Conservation (phyloP, 2,888 invertebrate genomes). For the Agrilus mali region DNA sequence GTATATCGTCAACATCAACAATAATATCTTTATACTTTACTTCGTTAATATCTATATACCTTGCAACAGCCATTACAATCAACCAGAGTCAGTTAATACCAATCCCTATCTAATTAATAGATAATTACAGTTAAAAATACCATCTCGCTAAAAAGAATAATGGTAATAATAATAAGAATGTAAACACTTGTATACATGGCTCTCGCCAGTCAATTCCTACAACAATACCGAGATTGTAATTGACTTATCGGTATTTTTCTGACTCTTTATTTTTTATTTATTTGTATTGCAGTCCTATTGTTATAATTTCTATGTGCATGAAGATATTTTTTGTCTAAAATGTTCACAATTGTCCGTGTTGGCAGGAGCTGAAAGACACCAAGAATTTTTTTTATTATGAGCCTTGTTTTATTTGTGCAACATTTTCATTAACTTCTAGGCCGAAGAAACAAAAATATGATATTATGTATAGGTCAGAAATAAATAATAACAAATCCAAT, state of each 20-base stretch:
- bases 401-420: too few relatives aligned
- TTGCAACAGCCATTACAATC: constrained; percentile 32
- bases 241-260: constrained; percentile 27
- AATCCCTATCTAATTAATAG: constrained; percentile 12
- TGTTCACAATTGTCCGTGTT: constrained; percentile 14
- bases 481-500: too few relatives aligned
- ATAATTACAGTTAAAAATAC: constrained; percentile 6
- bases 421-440: too few relatives aligned
- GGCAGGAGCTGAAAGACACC: constrained; percentile 1
- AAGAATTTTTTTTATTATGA: too few relatives aligned
- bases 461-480: too few relatives aligned
- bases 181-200: constrained; percentile 11
- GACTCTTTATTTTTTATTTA: constrained; percentile 20
- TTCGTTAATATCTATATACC: constrained; percentile 25
- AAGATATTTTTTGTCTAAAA: constrained; percentile 29
- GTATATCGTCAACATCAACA: constrained; percentile 30
- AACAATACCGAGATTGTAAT: constrained; percentile 20
- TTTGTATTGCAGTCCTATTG: constrained; percentile 32
- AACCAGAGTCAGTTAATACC: constrained; percentile 30
- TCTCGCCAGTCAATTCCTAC: constrained; percentile 3
- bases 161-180: not conserved
- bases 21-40: constrained; percentile 24
- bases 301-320: constrained; percentile 31
- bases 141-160: too few relatives aligned
- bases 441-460: too few relatives aligned